These are phyloP conservation scores for Polylopha cassiicola DNA, from an alignment of 2,888 invertebrate species.

Conservation along the genomic window DNA sequence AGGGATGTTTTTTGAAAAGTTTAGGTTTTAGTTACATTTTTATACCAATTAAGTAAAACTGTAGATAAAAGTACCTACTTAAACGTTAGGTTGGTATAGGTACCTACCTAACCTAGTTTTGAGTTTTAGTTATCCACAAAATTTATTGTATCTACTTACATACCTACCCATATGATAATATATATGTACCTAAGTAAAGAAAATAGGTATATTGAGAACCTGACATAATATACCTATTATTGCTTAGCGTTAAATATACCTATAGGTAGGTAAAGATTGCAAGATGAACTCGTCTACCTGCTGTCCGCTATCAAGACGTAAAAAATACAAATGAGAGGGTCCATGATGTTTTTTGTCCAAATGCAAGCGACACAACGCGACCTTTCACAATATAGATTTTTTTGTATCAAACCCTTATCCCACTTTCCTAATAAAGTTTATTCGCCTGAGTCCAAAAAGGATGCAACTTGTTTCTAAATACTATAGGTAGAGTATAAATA, in stretches of 20 bases:
- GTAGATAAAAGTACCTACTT: too few species aligned
- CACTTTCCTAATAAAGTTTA: constrained; percentile 72
- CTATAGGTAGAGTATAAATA: too few species aligned
- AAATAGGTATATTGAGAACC: constrained; percentile 10
- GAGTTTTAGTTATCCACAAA: too few species aligned
- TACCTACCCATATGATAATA: too few species aligned
- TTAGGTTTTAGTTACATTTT: too few species aligned
- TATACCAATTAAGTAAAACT: too few species aligned
- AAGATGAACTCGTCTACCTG: constrained; percentile 61
- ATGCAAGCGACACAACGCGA: constrained; percentile 62
- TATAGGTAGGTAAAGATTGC: too few species aligned
- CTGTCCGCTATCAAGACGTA: constrained; percentile 58
- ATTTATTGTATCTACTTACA: too few species aligned
- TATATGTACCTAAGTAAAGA: too few species aligned
- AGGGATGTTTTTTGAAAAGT: too few species aligned
- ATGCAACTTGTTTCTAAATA: constrained; percentile 21
- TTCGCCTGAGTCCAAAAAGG: constrained; percentile 51
- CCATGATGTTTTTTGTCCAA: constrained; percentile 62
- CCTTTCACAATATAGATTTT: constrained; percentile 63
- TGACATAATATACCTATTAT: constrained; percentile 6
- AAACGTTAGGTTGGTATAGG: too few species aligned
- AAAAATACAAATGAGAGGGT: constrained; percentile 69
- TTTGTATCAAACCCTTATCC: constrained; percentile 67
- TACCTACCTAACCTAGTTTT: too few species aligned
- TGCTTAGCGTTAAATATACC: constrained; percentile 28